Conservation (phyloP, 1,140 invertebrate genomes). For the Anastatus disparis region DNA sequence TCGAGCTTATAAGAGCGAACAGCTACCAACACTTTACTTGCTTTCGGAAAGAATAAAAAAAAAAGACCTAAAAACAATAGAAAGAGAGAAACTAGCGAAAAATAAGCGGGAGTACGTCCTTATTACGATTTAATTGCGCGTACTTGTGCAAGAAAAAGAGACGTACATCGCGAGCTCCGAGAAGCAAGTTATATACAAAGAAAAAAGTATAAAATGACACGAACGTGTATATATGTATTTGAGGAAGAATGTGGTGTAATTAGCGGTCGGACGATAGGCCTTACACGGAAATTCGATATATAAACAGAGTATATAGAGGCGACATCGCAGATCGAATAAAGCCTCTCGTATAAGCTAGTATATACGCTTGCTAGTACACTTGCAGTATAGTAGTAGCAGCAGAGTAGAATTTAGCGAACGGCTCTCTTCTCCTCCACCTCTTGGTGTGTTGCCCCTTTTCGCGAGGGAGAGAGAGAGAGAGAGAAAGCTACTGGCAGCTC, state of each 20-base stretch:
- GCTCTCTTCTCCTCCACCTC: neutral
- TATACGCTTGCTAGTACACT: no score
- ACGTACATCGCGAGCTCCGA: no score
- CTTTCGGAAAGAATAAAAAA: neutral
- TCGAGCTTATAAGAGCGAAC: constrained; percentile 15
- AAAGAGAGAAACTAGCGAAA: neutral
- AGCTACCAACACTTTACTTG: neutral
- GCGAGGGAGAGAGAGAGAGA: neutral
- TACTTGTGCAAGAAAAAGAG: constrained; percentile 1
- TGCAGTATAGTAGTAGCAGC: no score
- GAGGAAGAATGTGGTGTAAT: constrained; percentile 26
- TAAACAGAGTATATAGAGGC: no score
- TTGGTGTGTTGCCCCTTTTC: neutral
- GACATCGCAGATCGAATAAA: constrained; percentile 25
- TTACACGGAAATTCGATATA: no score
- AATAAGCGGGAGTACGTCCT: neutral
- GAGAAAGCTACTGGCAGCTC: constrained; percentile 1
- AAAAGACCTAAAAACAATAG: neutral
- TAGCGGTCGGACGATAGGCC: constrained; percentile 34
- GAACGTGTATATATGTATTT: no score
- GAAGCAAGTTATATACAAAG: no score
- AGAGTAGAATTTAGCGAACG: no score
- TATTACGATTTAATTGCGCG: constrained; percentile 26
- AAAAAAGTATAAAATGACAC: no score
- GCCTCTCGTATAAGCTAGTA: no score